phyloP scores from a whole-genome alignment of 2,113 vertebrate genomes.

The Prunella fulvescens region DNA sequence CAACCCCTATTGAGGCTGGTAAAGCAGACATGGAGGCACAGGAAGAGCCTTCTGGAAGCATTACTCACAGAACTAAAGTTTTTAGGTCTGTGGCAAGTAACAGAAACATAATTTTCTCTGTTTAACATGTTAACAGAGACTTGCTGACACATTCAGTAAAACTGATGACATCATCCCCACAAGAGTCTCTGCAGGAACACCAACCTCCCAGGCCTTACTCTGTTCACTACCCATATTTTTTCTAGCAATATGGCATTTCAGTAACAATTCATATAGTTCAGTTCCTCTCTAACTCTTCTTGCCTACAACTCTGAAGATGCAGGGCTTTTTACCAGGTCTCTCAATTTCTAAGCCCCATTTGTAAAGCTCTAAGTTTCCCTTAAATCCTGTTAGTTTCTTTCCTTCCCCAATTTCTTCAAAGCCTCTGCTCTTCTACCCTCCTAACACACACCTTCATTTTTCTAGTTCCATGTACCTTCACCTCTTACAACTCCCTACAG shows the following conservation, averaged over 20 bases:
- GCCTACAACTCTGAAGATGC: neutral
- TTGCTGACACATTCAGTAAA: neutral
- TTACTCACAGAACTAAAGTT: neutral
- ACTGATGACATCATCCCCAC: neutral
- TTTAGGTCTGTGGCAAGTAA: neutral
- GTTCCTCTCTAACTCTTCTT: neutral
- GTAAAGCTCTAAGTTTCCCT: neutral
- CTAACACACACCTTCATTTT: neutral
- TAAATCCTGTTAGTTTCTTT: neutral
- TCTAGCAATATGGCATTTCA: neutral
- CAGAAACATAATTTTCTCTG: neutral
- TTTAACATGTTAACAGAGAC: neutral
- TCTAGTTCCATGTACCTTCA: neutral
- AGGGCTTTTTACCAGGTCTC: neutral
- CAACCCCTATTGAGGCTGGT: neutral
- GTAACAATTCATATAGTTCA: neutral
- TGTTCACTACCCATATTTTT: neutral
- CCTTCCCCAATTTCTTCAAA: neutral
- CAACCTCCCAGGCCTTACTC: neutral
- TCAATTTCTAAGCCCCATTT: neutral
- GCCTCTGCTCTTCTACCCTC: neutral
- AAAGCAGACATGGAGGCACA: neutral
- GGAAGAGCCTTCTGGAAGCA: neutral
- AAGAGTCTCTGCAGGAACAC: neutral
- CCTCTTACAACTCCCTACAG: neutral